phyloP scores from a whole-genome alignment of 2,797 vertebrate species.

The Hirundo rustica region DNA sequence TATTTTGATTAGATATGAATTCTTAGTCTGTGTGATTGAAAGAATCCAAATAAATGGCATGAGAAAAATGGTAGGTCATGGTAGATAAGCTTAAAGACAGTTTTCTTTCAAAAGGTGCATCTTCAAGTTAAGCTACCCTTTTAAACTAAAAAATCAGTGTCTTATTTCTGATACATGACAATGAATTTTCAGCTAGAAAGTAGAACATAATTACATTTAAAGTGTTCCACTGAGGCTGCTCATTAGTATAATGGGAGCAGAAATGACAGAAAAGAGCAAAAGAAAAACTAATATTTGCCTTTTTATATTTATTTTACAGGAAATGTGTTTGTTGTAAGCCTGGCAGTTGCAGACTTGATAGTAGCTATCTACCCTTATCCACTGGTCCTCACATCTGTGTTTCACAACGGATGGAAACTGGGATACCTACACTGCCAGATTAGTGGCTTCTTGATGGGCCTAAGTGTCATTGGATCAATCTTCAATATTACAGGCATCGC shows the following conservation, averaged over 20 bases:
- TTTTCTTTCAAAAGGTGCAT: not conserved
- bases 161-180: not conserved
- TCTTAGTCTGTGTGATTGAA: not conserved
- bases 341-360: constrained; percentile 93
- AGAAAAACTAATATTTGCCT: constrained; percentile 38
- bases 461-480: constrained; percentile 95
- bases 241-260: not conserved
- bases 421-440: constrained; percentile 93
- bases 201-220: not conserved
- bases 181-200: not conserved
- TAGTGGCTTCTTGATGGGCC: constrained; percentile 94
- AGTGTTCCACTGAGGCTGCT: not conserved
- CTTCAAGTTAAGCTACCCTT: not conserved
- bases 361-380: constrained; percentile 97
- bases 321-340: constrained; percentile 96
- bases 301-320: constrained; percentile 78
- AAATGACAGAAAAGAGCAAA: not conserved
- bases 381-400: constrained; percentile 90
- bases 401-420: constrained; percentile 92
- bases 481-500: constrained; percentile 98
- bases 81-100: not conserved
- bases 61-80: not conserved
- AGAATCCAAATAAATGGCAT: not conserved
- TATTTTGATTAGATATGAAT: not conserved
- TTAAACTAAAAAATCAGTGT: not conserved